Conservation (phyloP, 2,888 invertebrate species). For the Conistra vaccinii region DNA sequence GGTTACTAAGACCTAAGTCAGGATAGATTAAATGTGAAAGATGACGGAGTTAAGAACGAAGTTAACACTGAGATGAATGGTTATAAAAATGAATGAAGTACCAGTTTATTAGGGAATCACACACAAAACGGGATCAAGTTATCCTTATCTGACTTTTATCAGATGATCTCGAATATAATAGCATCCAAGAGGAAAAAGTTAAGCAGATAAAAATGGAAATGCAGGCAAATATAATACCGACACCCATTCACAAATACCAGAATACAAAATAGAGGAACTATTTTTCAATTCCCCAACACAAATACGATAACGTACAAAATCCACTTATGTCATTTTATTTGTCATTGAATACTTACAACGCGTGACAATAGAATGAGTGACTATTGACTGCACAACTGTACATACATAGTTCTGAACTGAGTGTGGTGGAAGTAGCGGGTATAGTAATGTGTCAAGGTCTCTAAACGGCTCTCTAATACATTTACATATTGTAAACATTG, state of each 20-base stretch:
- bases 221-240: conserved; percentile 5
- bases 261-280: conserved; percentile 35
- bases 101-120: neutral
- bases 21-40: neutral
- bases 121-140: neutral
- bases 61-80: too few species aligned
- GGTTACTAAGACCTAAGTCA: neutral
- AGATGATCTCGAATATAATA: neutral
- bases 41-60: neutral
- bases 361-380: conserved; percentile 58
- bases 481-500: conserved; percentile 51
- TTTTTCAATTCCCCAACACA: conserved; percentile 43
- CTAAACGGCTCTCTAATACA: conserved; percentile 64
- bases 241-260: conserved; percentile 5
- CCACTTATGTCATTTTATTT: conserved; percentile 65
- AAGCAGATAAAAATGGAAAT: conserved; percentile 15
- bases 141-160: neutral
- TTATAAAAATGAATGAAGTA: neutral
- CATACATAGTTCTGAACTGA: conserved; percentile 18
- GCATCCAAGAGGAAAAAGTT: neutral
- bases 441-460: conserved; percentile 62
- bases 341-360: conserved; percentile 57
- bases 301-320: conserved; percentile 52
- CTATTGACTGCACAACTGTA: conserved; percentile 47
- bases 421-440: conserved; percentile 21